Conservation (phyloP, 2,113 vertebrate genomes). For the Camelus bactrianus region DNA sequence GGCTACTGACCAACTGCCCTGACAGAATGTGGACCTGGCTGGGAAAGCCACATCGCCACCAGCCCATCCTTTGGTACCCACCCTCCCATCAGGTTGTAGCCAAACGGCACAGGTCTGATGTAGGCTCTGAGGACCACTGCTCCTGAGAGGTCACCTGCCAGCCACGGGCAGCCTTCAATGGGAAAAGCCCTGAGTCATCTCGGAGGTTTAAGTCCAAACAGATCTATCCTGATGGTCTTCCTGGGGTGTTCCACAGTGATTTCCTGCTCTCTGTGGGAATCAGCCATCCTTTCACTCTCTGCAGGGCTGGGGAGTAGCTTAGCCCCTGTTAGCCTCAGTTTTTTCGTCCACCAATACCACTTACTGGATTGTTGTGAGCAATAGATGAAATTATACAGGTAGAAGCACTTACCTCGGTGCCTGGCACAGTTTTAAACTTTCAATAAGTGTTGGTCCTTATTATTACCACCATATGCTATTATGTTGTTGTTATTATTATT, state of each 20-base stretch:
- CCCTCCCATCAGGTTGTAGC: background rate
- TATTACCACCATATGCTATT: too few relatives aligned
- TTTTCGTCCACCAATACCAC: background rate
- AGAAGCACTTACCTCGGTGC: background rate
- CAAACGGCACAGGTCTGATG: background rate
- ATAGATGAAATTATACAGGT: background rate
- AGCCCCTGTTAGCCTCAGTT: background rate
- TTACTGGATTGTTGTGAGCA: background rate
- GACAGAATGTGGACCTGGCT: background rate
- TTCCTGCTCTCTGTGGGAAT: background rate
- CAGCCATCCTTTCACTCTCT: background rate
- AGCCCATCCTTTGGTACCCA: too few relatives aligned
- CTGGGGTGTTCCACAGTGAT: background rate
- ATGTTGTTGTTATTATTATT: background rate
- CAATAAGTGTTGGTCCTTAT: background rate
- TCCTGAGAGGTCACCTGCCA: background rate
- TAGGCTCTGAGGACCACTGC: background rate
- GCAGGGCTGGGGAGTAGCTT: background rate
- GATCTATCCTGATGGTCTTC: background rate
- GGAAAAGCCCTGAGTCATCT: background rate
- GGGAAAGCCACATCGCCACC: background rate
- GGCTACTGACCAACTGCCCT: background rate
- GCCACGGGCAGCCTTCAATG: background rate
- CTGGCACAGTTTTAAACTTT: background rate
- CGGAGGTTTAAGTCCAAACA: background rate